Base-by-base conservation (phyloP, 2,113 vertebrate species). In the Otocyon megalotis region DNA sequence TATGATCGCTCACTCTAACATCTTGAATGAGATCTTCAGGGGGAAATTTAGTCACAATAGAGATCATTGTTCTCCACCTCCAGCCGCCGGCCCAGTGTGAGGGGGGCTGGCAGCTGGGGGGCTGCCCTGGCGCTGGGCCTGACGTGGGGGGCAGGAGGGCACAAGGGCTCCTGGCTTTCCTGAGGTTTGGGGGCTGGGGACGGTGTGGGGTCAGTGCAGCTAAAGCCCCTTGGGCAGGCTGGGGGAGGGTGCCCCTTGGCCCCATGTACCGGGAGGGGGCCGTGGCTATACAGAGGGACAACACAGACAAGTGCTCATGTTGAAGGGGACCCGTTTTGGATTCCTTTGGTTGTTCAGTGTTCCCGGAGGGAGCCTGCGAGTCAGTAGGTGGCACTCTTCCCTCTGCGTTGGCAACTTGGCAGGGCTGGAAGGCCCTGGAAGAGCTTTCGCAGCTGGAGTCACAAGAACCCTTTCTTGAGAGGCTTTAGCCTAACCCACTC, bases 1-100 rank as follows among this genome's bases (percentile, higher is more conserved):
- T 99, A 99, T 99, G 99, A 99, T 99, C 98, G 98, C 98, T 99
- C 99, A 98, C 99, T 99, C 98, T 98, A 98, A 98, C 98, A 98
- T 99, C 98, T 98, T 99, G 99, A 99, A 99, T 98, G 98, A 99
- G 99, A 99, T 99, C 99, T 99, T 99, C 98, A 93, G 98, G 99
- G 98, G 98, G 97, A 99, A 98, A 99, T 99, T 99, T 98, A 99
- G 99, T 98, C 99, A 99, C 99, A 98, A 99, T 98, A 98, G 98
- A 98, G 99, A 99, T 99, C 98, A 99, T 99, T 99, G 99, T 99
- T 98, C 98, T 98, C 97, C 98, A 98, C 98, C 98, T 98, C 98
- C 97, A 98, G 98, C 98, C 97, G 74, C 82, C 26, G 50, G 98
- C 98, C 98, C 96, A 77, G 97, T 8, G 60, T 69, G 74, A 81